Evolutionary conservation across 37 sponge, comb jelly and placozoan species (phyloP).

Genomic region (Amphimedon queenslandica): DNA sequence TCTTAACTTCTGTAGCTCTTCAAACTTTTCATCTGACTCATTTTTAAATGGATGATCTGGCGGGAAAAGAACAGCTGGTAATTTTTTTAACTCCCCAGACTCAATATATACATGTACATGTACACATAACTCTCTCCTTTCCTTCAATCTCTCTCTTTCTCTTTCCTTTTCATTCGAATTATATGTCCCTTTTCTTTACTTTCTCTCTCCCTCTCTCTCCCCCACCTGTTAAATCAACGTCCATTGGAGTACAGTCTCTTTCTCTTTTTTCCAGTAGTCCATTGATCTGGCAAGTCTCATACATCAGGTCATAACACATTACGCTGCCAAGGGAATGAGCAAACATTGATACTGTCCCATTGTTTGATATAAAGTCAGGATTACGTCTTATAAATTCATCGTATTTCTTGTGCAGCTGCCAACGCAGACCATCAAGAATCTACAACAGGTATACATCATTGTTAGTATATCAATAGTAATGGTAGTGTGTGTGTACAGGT

Average conservation of each 20-base stretch:
- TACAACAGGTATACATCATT: not conserved
- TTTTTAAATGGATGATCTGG: too few relatives aligned
- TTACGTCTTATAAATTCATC: conserved; percentile 51
- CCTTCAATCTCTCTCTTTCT: conserved; percentile 2
- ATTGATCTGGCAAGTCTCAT: conserved; percentile 14
- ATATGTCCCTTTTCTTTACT: too few relatives aligned
- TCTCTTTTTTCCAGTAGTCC: too few relatives aligned
- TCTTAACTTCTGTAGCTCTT: conserved; percentile 31
- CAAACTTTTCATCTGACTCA: not conserved
- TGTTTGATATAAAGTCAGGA: conserved; percentile 53
- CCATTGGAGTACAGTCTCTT: not conserved
- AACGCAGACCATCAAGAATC: conserved; percentile 61
- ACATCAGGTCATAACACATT: conserved; percentile 75
- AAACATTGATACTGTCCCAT: conserved; percentile 72
- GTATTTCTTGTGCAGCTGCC: conserved; percentile 59
- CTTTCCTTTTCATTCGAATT: too few relatives aligned
- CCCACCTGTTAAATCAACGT: too few relatives aligned
- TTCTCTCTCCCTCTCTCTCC: too few relatives aligned
- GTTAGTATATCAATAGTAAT: not conserved
- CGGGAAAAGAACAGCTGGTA: too few relatives aligned
- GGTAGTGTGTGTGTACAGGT: too few relatives aligned
- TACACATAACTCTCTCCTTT: too few relatives aligned
- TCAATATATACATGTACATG: too few relatives aligned
- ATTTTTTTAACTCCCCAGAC: too few relatives aligned
- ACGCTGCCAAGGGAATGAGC: conserved; percentile 92